Base-by-base conservation (phyloP, 2,888 invertebrate species). In the Amphipoea oculea region DNA sequence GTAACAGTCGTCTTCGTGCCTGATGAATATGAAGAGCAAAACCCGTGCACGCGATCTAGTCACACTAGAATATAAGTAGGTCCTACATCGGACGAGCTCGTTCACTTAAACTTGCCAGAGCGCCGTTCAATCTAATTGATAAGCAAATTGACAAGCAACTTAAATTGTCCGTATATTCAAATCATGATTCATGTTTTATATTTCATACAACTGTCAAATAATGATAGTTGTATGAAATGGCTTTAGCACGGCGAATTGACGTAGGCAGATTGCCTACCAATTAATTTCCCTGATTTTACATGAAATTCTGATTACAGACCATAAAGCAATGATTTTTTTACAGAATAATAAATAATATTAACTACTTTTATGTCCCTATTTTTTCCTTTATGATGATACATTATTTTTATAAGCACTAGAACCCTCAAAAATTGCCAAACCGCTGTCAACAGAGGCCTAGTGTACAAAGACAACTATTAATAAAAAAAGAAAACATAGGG, bases 11-110 rank as follows among this genome's bases (percentile, higher is more conserved):
- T 66, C 2, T 66, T 60, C 0, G 54, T 40, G 77, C 78, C 78
- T 79, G 54, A 54, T 23, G 17, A 57, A 77, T 57, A 54, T 36
- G 20, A 69, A 77, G n/a, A 79, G 78, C 78, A 79, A 79, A 36
- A 54, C 65, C 0, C 23, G 5, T 45, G 17, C n/a, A 6, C 17
- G 29, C 23, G 71, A 23, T 12, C 23, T 20, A 48, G n/a, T 20
- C 17, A 36, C 45, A 60, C 9, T 1, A 60, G 3, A 36, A 36
- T 20, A 17, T 36, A 17, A 17, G 29, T 29, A 57, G 42, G 57
- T 12, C 5, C 20, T 6, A 45, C 20, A 4, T 60, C 23, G 12
- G 14, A 36, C 45, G 23, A 45, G 36, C 36, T 17, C 5, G 17
- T 45, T 45, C 17, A 60, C 12, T 12, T n/a, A 29, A 29, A 48